Percentiles rank a stretch among this genome's conserved stretches.
Conservation (phyloP, 2,113 vertebrate species). For the Irena cyanogastra region DNA sequence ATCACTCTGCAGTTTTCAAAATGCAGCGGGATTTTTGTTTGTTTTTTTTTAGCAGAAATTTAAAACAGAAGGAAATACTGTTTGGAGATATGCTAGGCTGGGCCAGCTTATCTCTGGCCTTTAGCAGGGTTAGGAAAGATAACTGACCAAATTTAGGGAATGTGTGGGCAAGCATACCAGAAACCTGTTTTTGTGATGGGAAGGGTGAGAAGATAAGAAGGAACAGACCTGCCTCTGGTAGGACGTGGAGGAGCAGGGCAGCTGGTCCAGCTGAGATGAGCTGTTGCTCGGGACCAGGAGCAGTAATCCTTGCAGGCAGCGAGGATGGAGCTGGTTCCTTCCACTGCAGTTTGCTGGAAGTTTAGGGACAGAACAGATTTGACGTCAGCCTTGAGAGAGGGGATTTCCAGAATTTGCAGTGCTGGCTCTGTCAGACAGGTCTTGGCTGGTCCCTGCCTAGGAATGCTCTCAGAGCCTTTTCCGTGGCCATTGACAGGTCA, state of each 20-base stretch:
- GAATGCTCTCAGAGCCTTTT: neutral
- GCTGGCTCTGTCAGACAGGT: neutral
- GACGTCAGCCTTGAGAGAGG: neutral
- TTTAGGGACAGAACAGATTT: neutral
- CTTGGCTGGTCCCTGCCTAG: neutral
- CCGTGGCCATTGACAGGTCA: neutral
- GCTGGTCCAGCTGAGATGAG: neutral
- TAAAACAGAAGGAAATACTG: neutral
- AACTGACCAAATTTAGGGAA: neutral
- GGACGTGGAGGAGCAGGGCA: neutral
- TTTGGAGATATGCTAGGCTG: neutral
- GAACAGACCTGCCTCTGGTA: neutral
- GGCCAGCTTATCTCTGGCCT: neutral
- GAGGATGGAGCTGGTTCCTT: neutral
- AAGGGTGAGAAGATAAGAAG: neutral
- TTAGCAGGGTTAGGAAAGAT: neutral
- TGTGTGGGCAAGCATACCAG: neutral
- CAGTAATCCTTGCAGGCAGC: neutral
- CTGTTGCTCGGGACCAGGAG: neutral
- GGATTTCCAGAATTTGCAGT: neutral
- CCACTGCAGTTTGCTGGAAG: neutral
- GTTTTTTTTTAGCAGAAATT: neutral
- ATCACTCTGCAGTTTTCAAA: neutral
- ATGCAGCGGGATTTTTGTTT: neutral
- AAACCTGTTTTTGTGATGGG: neutral